These are phyloP conservation scores for Trachemys scripta DNA, from an alignment of 2,113 vertebrate genomes.

Conservation along the genomic window DNA sequence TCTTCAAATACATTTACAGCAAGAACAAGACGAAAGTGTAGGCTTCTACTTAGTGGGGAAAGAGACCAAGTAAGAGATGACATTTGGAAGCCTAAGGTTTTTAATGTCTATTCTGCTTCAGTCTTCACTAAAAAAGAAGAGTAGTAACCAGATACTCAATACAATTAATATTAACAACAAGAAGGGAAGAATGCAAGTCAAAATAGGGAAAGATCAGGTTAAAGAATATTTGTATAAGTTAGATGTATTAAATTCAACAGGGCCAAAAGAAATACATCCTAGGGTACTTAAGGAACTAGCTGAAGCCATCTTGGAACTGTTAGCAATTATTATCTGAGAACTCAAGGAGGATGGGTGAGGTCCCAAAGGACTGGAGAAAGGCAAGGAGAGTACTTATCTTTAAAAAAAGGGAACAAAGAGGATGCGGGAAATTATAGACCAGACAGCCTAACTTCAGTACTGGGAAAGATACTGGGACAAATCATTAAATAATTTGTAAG, in stretches of 20 bases:
- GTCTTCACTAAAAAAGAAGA: background rate
- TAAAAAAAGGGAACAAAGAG: too few relatives aligned
- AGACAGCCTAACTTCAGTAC: too few relatives aligned
- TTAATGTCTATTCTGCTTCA: background rate
- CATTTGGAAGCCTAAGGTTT: background rate
- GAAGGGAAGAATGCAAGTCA: background rate
- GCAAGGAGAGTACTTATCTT: background rate
- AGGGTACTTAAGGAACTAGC: background rate
- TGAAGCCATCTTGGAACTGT: background rate
- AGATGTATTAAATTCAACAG: background rate
- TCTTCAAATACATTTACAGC: background rate
- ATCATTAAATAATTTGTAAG: background rate
- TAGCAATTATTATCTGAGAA: too few relatives aligned
- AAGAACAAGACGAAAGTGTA: background rate
- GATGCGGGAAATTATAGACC: too few relatives aligned
- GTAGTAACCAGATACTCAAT: background rate
- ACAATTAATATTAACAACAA: background rate
- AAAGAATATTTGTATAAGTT: background rate
- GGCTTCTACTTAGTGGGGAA: background rate
- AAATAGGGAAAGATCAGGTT: background rate
- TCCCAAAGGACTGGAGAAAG: background rate
- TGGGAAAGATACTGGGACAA: too few relatives aligned
- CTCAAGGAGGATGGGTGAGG: too few relatives aligned
- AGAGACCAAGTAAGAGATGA: background rate
- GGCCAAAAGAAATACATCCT: background rate